phyloP scores from a whole-genome alignment of 2,888 invertebrate species.

The Drosophila setosimentum region DNA sequence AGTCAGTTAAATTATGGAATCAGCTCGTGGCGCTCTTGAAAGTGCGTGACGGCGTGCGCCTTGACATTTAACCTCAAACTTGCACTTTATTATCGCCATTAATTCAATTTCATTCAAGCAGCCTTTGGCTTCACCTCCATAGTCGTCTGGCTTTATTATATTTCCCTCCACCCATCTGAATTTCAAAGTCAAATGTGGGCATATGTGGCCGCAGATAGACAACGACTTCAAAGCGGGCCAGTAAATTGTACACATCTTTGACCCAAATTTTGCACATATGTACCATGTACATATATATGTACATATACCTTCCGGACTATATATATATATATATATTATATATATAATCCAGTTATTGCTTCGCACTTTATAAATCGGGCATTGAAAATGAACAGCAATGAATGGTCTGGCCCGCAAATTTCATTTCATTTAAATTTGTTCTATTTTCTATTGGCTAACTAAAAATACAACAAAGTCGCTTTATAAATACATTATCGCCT shows the following conservation, averaged over 20 bases:
- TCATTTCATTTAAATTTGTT: slow-evolving; percentile 19
- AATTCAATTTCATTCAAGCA: slow-evolving; percentile 37
- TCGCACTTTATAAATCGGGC: slow-evolving; percentile 77
- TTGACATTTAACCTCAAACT: slow-evolving; percentile 11
- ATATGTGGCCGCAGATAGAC: slow-evolving; percentile 2
- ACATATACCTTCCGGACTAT: no score
- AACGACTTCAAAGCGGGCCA: slow-evolving; percentile 66
- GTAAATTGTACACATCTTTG: slow-evolving; percentile 53
- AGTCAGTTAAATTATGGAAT: slow-evolving; percentile 70
- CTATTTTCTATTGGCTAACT: slow-evolving; percentile 36
- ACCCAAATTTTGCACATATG: slow-evolving; percentile 58
- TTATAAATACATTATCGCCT: slow-evolving; percentile 80
- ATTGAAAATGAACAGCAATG: slow-evolving; percentile 76
- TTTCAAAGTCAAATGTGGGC: slow-evolving; percentile 50
- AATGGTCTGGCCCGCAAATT: slow-evolving; percentile 48
- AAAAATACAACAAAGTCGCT: slow-evolving; percentile 74
- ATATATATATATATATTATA: not conserved
- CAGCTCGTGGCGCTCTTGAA: slow-evolving; percentile 25
- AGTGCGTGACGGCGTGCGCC: not conserved
- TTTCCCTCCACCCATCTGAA: not conserved
- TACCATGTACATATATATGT: not conserved
- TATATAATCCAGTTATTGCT: slow-evolving; percentile 67
- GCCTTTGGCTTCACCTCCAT: not conserved
- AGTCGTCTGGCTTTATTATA: not conserved
- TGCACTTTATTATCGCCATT: not conserved